Evolutionary conservation across 2,797 vertebrate genomes (phyloP), one percentile per base, ranked within the genome.

Genomic region (Poeciliopsis turneri): DNA sequence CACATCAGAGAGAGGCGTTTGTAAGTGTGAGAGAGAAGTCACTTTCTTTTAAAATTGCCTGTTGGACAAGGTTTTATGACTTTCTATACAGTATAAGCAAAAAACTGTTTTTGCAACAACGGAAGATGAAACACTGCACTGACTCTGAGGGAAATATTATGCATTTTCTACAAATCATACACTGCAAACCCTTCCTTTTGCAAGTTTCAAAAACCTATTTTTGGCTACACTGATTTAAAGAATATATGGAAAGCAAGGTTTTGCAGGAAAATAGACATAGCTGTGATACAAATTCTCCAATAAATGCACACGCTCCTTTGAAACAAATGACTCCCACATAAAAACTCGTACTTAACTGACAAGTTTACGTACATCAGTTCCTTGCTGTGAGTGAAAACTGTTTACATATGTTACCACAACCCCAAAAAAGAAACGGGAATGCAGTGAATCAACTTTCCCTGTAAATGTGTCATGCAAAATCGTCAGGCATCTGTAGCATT

Each of bases 271-370:
- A 46, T 12, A 59, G 30, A 61, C 59, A 61, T 33, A 61, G 15
- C 30, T 61, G 13, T 33, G 6, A 20, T 20, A 80, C 15, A 68
- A 30, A 28, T 30, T 77, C 4, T 71, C 28, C n/a, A 45, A 76
- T 83, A 68, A 81, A 76, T 10, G 10, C 74, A 49, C 5, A 43
- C 74, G 28, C 70, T 18, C 33, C 49, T 46, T 57, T 18, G 43
- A 82, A 79, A 71, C 64, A 78, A 57, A 51, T 64, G 77, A 68
- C 79, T 53, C 72, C 43, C 45, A 71, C 28, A 41, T 84, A 46
- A 75, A 36, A 72, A 49, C 20, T 51, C 8, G 13, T 30, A 51
- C 61, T 64, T 36, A 36, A 36, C 16, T 20, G 16, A 49, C 4
- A 23, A 49, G 13, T 49, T 49, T 3, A 61, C 33, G 15, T 28